phyloP scores from a whole-genome alignment of 2,888 invertebrate genomes.

The Aphodius granarius region DNA sequence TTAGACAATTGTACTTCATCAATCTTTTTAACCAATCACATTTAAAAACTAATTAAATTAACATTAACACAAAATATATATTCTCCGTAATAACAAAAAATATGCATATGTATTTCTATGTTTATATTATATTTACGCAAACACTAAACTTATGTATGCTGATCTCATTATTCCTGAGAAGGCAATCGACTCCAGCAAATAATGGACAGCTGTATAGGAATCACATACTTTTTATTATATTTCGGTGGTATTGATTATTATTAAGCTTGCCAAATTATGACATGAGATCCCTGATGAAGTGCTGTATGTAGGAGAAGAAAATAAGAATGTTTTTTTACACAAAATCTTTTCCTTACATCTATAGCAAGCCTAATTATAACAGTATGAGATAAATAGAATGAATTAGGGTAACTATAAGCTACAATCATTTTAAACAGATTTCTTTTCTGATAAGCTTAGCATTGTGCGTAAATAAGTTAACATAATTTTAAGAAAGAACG shows the following conservation, averaged over 20 bases:
- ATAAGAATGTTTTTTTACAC: neutral
- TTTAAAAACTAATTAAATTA: neutral
- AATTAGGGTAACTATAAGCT: too few species aligned
- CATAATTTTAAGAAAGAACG: neutral
- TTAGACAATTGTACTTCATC: neutral
- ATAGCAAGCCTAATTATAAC: neutral
- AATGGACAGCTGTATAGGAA: neutral
- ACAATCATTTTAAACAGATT: too few species aligned
- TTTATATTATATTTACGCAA: neutral
- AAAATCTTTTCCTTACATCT: neutral
- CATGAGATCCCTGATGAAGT: neutral
- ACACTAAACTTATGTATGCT: neutral
- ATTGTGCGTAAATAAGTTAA: neutral
- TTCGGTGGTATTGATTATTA: neutral
- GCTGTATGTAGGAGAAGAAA: neutral
- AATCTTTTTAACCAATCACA: neutral
- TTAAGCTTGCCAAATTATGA: neutral
- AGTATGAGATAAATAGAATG: too few species aligned
- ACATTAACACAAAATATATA: neutral
- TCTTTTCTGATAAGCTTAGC: too few species aligned
- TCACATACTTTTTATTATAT: neutral
- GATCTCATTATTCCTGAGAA: neutral
- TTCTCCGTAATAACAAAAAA: neutral
- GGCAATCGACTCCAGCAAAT: neutral
- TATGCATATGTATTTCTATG: neutral